Evolutionary conservation across 2,888 invertebrate genomes (phyloP), one percentile per base, ranked within the genome.

Genomic region (Rhingia rostrata): DNA sequence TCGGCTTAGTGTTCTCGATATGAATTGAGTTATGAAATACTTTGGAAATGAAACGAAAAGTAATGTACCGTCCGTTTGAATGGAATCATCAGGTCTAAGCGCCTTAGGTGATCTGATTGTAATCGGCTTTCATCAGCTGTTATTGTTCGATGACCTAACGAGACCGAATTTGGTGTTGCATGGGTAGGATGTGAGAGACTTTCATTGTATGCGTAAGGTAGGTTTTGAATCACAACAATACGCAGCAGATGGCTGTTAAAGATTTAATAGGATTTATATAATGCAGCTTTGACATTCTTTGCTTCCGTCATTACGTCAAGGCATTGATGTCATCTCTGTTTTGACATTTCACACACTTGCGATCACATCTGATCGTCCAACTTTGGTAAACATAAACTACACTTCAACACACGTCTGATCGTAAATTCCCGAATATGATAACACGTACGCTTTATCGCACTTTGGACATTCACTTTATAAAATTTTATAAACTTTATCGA

Each of bases 391-490:
- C n/a, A 0, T 43, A 0, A 12, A 43, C 12, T n/a, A 12, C n/a
- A n/a, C 12, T 6, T n/a, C n/a, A 14, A n/a, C 12, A 22, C 14
- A 14, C 6, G 5, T 39, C 39, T 39, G 61, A 53, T 61, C 51
- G 30, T 72, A 56, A 63, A 74, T 32, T 41, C 58, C 7, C 49
- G 4, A 51, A 41, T 56, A 6, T 22, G 74, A 73, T 73, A 73
- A 54, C 45, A 32, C 10, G 0, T 6, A 41, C 14, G 10, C 45
- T 47, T 66, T 66, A 58, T 51, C 58, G 66, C 30, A 66, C 66
- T 64, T 75, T 60, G 64, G 41, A 51, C 74, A 58, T 47, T 73
- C 60, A 61, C 41, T 45, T 39, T 49, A 60, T 70, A 61, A 43
- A 41, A 9, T 49, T 30, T 2, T 60, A 10, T 32, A 39, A 39